phyloP scores from a whole-genome alignment of 2,888 invertebrate species.

The Eretmocerus hayati region DNA sequence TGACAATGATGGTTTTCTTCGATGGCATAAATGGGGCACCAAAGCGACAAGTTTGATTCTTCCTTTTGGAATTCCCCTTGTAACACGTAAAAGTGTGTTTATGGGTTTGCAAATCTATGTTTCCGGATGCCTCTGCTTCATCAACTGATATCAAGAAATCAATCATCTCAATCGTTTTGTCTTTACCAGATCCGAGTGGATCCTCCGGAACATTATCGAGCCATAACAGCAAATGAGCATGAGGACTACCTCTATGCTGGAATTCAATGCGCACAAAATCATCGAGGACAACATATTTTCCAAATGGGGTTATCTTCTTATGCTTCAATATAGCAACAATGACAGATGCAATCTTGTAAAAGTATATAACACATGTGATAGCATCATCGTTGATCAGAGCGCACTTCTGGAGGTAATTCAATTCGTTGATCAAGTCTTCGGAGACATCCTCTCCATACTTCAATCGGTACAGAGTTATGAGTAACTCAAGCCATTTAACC shows the following conservation, averaged over 20 bases:
- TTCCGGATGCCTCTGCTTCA: slow-evolving; percentile 25
- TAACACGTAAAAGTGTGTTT: slow-evolving; percentile 27
- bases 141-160: slow-evolving; percentile 29
- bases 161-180: slow-evolving; percentile 28
- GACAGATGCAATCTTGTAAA: slow-evolving; percentile 29
- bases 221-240: slow-evolving; percentile 43
- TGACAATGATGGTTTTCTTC: slow-evolving; percentile 25
- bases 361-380: slow-evolving; percentile 27
- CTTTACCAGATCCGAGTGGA: slow-evolving; percentile 21
- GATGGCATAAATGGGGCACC: slow-evolving; percentile 29
- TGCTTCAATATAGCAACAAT: slow-evolving; percentile 15
- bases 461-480: slow-evolving; percentile 5
- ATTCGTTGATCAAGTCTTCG: slow-evolving; percentile 7
- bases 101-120: slow-evolving; percentile 31
- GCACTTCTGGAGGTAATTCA: slow-evolving; percentile 21
- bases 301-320: slow-evolving; percentile 35
- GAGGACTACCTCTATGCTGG: slow-evolving; percentile 41
- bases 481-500: slow-evolving; percentile 16
- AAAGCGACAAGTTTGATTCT: slow-evolving; percentile 33
- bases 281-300: slow-evolving; percentile 38
- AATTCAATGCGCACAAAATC: slow-evolving; percentile 41
- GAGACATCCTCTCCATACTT: slow-evolving; percentile 7
- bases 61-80: background rate
- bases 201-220: slow-evolving; percentile 35
- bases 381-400: slow-evolving; percentile 26